Evolutionary conservation across 1,140 invertebrate genomes (phyloP).

Genomic region (Drosophila subobscura): DNA sequence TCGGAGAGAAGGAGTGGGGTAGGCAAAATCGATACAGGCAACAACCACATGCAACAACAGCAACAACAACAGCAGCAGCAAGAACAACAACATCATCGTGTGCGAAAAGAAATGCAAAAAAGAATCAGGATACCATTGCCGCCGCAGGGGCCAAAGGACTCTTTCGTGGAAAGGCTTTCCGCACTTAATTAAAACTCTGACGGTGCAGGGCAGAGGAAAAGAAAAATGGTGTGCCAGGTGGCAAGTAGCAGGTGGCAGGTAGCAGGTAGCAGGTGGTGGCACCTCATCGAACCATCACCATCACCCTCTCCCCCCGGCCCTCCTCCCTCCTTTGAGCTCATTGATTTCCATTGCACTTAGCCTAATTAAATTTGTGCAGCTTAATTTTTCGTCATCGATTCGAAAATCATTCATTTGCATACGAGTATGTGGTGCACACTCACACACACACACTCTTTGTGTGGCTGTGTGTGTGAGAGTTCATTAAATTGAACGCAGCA

Average conservation of each 20-base stretch:
- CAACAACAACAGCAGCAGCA: constrained; percentile 8
- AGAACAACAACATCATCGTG: too few relatives aligned
- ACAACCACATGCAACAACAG: constrained; percentile 12
- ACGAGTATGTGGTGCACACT: neutral
- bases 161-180: neutral
- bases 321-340: constrained; percentile 2
- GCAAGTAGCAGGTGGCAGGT: too few relatives aligned
- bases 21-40: constrained; percentile 41
- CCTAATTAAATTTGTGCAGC: constrained; percentile 70
- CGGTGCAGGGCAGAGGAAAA: too few relatives aligned
- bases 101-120: too few relatives aligned
- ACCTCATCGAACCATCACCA: neutral
- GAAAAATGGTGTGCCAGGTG: too few relatives aligned
- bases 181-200: constrained; percentile 4
- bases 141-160: too few relatives aligned
- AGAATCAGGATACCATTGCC: too few relatives aligned
- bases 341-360: constrained; percentile 71
- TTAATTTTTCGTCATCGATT: constrained; percentile 47
- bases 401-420: constrained; percentile 9
- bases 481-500: constrained; percentile 35
- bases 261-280: neutral
- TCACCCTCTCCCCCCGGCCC: too few relatives aligned
- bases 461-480: constrained; percentile 20
- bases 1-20: neutral
- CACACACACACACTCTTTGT: constrained; percentile 7